Base-by-base conservation (phyloP, 1,140 invertebrate species). In the Batillaria attramentaria region DNA sequence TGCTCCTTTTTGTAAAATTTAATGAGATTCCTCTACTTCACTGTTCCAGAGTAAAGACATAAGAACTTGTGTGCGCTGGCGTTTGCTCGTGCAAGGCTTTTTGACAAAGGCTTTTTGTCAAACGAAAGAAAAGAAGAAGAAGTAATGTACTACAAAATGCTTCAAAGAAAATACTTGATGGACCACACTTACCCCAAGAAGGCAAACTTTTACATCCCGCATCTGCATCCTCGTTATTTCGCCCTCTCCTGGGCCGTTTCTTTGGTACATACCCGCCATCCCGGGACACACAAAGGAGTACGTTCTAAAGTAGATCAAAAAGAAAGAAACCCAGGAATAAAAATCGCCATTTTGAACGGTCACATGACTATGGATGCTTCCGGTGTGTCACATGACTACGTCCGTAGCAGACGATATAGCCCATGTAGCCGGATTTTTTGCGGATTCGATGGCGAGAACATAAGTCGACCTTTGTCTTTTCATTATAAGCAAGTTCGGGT, bases 121-220 rank as follows among this genome's bases (percentile, higher is more conserved):
- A 69, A 33, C 13, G 6, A 6, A n/a, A 35, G 37, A 35, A 8
- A 16, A 37, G 8, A 33, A 5, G 18, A 72, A 20, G 16, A 37
- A 33, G 16, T 18, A 41, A 4, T n/a, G 24, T 72, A 37, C 28
- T 24, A 42, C 4, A 24, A 13, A 24, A 24, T 50, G 13, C 24
- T 13, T 13, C 10, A 50, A 50, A 50, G 13, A 50, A 3, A 10
- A 62, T 10, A 3, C n/a, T 31, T 16, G 24, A 18, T 62, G 8
- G n/a, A 10, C n/a, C 33, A 78, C 41, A 73, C 86, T 84, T 86
- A 89, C 89, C 78, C 89, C 90, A 6, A 90, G 79, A 5, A 91
- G 79, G 76, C 89, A 91, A 33, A 91, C 75, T 85, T 90, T 91
- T 5, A 89, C 85, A 80, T 91, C 90, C 65, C 87, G 72, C 69